These are phyloP conservation scores for Nymphalis io DNA, from an alignment of 1,140 invertebrate species.

Conservation along the genomic window DNA sequence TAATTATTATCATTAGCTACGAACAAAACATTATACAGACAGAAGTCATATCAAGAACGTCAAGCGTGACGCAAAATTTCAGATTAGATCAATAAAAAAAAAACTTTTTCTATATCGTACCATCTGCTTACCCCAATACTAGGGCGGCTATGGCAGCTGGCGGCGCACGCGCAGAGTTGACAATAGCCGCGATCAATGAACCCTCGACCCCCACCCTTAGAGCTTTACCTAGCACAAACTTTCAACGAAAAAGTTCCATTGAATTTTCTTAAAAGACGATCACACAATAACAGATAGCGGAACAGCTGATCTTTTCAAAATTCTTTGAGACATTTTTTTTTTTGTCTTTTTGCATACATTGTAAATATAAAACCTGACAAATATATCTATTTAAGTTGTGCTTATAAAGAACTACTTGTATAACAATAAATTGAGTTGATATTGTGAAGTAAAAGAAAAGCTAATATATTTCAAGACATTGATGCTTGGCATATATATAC, in stretches of 20 bases:
- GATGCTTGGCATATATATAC: no score
- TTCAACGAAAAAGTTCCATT: constrained; percentile 34
- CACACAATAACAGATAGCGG: constrained; percentile 32
- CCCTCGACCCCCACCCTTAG: constrained; percentile 52
- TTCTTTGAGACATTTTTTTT: neutral
- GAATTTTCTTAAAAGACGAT: constrained; percentile 42
- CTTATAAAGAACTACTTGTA: no score
- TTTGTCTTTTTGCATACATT: neutral
- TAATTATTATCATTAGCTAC: neutral
- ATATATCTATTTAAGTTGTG: no score
- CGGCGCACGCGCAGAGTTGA: constrained; percentile 63
- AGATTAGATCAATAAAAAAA: constrained; percentile 51
- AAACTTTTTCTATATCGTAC: constrained; percentile 48
- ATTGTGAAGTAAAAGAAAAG: no score
- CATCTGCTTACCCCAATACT: constrained; percentile 61
- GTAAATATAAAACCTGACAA: no score
- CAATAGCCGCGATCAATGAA: constrained; percentile 72
- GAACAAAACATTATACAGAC: neutral
- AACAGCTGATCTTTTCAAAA: constrained; percentile 30
- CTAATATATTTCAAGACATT: no score
- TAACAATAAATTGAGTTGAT: no score
- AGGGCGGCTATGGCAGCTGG: constrained; percentile 57
- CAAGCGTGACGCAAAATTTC: constrained; percentile 47
- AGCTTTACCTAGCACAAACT: constrained; percentile 22
- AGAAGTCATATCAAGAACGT: constrained; percentile 17